Base-by-base conservation (phyloP, 2,797 vertebrate genomes). In the Gymnodraco acuticeps region DNA sequence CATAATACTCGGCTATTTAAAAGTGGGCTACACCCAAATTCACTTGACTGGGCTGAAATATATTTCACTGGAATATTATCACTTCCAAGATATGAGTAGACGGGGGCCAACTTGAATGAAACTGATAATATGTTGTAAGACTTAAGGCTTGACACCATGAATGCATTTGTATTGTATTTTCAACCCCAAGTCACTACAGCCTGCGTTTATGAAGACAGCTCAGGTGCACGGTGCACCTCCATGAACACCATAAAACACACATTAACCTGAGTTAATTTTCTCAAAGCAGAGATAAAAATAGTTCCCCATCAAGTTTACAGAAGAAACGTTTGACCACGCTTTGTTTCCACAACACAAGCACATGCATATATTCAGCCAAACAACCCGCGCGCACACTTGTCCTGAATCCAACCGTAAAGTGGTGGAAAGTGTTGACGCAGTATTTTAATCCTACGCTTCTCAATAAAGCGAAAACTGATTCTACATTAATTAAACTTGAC, bases 11-110 rank as follows among this genome's bases (percentile, higher is more conserved):
- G 23, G 51, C 50, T 31, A 16, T 43, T 79, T 55, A 17, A 72
- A 50, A 50, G 33, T 84, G 70, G 85, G 85, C 82, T 73, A 79
- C 86, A 88, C 77, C 76, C 82, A 84, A 5, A 64, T 63, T 15
- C 33, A 78, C 58, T 48, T 33, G 3, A 55, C 52, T 54, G 47
- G 42, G 19, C 43, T 67, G n/a, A 68, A n/a, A 58, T 19, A 61
- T 64, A 68, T 75, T 68, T 52, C 66, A 5, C 55, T 42, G 60
- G 23, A 73, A 81, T 66, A 70, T 68, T 43, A 68, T 11, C 33
- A 73, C 41, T 56, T 70, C 13, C 59, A 50, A 45, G 64, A 43
- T 2, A 47, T 20, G n/a, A 14, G 16, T 11, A 41, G 13, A 63
- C 38, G 0, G 4, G 31, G 13, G 14, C 4, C 14, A 53, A 33